Base-by-base conservation (phyloP, 2,113 vertebrate genomes). In the Oostethus manadensis region DNA sequence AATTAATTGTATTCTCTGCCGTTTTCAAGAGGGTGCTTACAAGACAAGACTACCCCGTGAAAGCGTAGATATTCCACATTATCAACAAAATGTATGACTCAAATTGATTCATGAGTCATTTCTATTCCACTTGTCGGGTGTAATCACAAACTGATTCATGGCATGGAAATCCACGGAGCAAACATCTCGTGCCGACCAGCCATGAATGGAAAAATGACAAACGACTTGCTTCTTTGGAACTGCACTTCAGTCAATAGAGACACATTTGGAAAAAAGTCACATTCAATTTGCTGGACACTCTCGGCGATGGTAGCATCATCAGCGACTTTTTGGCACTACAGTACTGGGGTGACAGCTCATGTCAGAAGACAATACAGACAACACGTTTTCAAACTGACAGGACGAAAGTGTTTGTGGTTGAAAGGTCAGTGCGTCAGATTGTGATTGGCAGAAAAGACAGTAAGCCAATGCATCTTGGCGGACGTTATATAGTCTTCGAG, bases 71-170 rank as follows among this genome's bases (percentile, higher is more conserved):
- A 33, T 17, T 51, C 7, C 23, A 51, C 22, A 29, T n/a, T 8
- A 26, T 51, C 50, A 35, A 53, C 11, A 16, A 53, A 35, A 51
- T 17, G 1, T 6, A 26, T 26, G 38, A 40, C n/a, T 40, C 11
- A 13, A 40, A 40, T 40, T 1, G 10, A 11, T 40, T 40, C 13
- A 13, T 40, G 38, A 40, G 10, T 40, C 11, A 40, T 35, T 10
- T 69, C 58, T 47, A 38, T 60, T 69, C 46, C 51, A 17, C 20
- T 49, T 58, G 62, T 35, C 44, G 45, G 33, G 59, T 44, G 60
- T 71, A 70, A 73, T 81, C 70, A 80, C 63, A 73, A 70, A 74
- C 70, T 16, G 18, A 68, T 42, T 72, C 59, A 71, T 33, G 53
- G 56, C 9, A n/a, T 43, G 3, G 55, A 66, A 78, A 76, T 81